Evolutionary conservation across 2,888 invertebrate genomes (phyloP).

Genomic region (Colostygia pectinataria): DNA sequence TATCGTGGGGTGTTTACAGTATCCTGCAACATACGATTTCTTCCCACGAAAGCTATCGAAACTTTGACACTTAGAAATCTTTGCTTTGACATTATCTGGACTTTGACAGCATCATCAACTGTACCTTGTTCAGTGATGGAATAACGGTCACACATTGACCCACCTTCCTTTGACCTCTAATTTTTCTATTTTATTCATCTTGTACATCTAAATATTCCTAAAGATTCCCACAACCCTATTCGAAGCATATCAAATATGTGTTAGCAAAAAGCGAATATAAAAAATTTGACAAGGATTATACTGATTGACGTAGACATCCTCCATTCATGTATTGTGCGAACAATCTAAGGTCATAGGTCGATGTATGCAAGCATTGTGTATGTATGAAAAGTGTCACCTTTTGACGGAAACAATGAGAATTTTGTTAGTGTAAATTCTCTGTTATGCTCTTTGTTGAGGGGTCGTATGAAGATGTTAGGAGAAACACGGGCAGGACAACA

Average conservation of each 20-base stretch:
- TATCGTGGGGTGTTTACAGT: too few relatives aligned
- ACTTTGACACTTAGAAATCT: background rate
- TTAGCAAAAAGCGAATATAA: slow-evolving; percentile 33
- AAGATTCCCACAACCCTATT: slow-evolving; percentile 33
- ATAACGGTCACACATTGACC: slow-evolving; percentile 21
- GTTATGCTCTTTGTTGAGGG: slow-evolving; percentile 16
- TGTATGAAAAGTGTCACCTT: slow-evolving; percentile 52
- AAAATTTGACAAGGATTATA: slow-evolving; percentile 43
- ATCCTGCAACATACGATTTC: background rate
- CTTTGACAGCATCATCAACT: slow-evolving; percentile 18
- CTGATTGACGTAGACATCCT: slow-evolving; percentile 56
- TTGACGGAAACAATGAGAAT: slow-evolving; percentile 47
- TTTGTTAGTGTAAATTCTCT: slow-evolving; percentile 34
- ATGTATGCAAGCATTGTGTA: slow-evolving; percentile 35
- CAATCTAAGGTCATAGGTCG: slow-evolving; percentile 56
- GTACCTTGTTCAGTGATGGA: slow-evolving; percentile 15
- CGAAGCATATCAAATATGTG: slow-evolving; percentile 50
- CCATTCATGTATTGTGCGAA: slow-evolving; percentile 40
- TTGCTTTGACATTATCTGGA: slow-evolving; percentile 10
- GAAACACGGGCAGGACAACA: slow-evolving; percentile 2
- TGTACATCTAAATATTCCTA: slow-evolving; percentile 9
- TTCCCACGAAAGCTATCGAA: background rate
- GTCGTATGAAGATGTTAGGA: slow-evolving; percentile 30
- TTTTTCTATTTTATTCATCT: slow-evolving; percentile 3
- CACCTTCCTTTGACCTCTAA: slow-evolving; percentile 9